Conservation (phyloP, 2,888 invertebrate genomes). For the Lucinisca nassula region DNA sequence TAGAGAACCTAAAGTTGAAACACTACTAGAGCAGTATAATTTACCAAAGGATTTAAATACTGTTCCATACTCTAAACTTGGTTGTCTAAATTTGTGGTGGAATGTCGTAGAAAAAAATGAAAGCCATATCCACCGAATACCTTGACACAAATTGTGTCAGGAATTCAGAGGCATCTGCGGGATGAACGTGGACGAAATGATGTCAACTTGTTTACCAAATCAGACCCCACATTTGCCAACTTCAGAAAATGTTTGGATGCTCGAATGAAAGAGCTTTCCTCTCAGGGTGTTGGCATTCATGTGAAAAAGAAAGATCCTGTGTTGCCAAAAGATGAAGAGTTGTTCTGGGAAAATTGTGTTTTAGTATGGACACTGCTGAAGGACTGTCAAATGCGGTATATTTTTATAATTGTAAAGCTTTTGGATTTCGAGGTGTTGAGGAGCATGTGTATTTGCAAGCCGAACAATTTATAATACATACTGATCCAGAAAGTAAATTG, state of each 20-base stretch:
- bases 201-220: background rate
- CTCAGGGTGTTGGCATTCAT: background rate
- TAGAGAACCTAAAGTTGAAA: background rate
- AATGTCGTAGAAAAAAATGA: background rate
- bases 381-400: slow-evolving; percentile 17
- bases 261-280: background rate
- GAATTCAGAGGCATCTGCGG: background rate
- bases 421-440: slow-evolving; percentile 44
- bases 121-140: background rate
- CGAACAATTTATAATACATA: background rate
- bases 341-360: slow-evolving; percentile 24
- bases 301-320: slow-evolving; percentile 10
- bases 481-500: background rate
- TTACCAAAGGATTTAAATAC: background rate
- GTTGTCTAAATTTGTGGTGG: background rate
- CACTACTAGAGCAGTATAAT: background rate
- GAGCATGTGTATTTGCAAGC: slow-evolving; percentile 4
- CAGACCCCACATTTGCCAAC: background rate
- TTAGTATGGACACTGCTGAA: slow-evolving; percentile 1
- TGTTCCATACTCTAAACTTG: background rate
- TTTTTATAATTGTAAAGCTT: slow-evolving; percentile 44
- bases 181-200: background rate
- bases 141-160: background rate
- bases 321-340: slow-evolving; percentile 15
- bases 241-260: background rate